Percentiles rank a stretch among this genome's conserved stretches.
These are phyloP conservation scores for Coregonus clupeaformis DNA, from an alignment of 2,113 vertebrate genomes.

Conservation along the genomic window DNA sequence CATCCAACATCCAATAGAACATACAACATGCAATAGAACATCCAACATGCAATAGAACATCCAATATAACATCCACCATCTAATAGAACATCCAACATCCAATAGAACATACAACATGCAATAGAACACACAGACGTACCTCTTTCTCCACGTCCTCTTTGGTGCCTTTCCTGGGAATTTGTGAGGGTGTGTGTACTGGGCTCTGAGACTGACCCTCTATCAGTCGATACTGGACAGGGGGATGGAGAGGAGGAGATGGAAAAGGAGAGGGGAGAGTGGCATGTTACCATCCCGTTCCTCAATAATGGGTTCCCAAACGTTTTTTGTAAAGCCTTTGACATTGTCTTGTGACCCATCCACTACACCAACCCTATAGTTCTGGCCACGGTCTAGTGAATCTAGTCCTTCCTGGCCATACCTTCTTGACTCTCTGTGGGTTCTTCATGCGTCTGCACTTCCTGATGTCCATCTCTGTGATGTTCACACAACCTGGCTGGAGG, in stretches of 20 bases:
- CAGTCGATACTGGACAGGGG: conserved; percentile 82
- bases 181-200: conserved; percentile 83
- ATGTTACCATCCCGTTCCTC: not conserved
- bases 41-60: no score
- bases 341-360: not conserved
- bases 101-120: no score
- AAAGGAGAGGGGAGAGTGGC: not conserved
- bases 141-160: conserved; percentile 94
- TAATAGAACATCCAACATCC: no score
- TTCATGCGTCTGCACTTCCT: conserved; percentile 97
- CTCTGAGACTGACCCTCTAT: conserved; percentile 88
- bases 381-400: no score
- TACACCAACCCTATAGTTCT: not conserved
- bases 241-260: not conserved
- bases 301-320: not conserved
- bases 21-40: no score
- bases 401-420: conserved; percentile 71
- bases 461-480: conserved; percentile 99
- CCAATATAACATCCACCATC: no score
- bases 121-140: conserved; percentile 59
- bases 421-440: conserved; percentile 95
- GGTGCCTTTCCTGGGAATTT: conserved; percentile 85
- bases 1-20: no score
- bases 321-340: no score
- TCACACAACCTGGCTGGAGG: conserved; percentile 93